Evolutionary conservation across 2,888 invertebrate genomes (phyloP), one percentile per base, ranked within the genome.

Genomic region (Hofmannophila pseudospretella): DNA sequence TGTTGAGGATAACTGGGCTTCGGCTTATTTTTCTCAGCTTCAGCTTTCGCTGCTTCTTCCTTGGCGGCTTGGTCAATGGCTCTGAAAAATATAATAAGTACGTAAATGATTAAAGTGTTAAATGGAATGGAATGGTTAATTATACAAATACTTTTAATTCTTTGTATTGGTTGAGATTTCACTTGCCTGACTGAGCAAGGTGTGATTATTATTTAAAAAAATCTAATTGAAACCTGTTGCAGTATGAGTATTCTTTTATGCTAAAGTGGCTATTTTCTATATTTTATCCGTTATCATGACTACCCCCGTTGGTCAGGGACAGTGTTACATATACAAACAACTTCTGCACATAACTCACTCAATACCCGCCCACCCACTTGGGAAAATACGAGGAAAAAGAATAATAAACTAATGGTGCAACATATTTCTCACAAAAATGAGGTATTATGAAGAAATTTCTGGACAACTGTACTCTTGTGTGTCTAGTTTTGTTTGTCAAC

Each of bases 61-160:
- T 69, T 71, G 2, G 74, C 75, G 36, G 67, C 70, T 51, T 78
- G 64, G 30, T 76, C 79, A 34, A 76, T 51, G 26, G 79, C 57
- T 22, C 80, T 73, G 63, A 34, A 57, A 28, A 25, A 27, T 27
- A 29, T 27, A 25, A n/a, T n/a, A 16, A 16, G 3, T 16, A 16
- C 16, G n/a, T n/a, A n/a, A 16, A 16, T 16, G 16, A 16, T 5
- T 4, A 5, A 5, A 16, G 16, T 16, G 5, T 16, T 16, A 16
- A 16, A n/a, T n/a, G n/a, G n/a, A n/a, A n/a, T n/a, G n/a, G n/a
- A n/a, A n/a, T n/a, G n/a, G n/a, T n/a, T n/a, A n/a, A n/a, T n/a
- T n/a, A n/a, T n/a, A n/a, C n/a, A n/a, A n/a, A n/a, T n/a, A n/a
- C n/a, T n/a, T n/a, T n/a, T n/a, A n/a, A n/a, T n/a, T n/a, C n/a